Conservation (phyloP, 53 echinoderm and acorn worm genomes). For the Paracentrotus lividus region DNA sequence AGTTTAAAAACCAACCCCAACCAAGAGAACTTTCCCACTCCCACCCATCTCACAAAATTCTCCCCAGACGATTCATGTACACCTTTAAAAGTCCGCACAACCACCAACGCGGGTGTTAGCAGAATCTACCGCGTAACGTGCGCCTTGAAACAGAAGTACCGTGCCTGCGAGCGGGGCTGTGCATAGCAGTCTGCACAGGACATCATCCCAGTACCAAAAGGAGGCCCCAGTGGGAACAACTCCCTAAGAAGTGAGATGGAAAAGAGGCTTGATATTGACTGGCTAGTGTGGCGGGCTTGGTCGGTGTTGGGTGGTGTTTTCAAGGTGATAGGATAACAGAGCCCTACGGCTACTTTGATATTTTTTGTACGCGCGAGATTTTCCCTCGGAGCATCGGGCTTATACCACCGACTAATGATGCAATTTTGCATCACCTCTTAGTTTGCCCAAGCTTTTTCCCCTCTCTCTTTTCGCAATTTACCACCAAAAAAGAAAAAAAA, state of each 20-base stretch:
- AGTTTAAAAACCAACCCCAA: conserved; percentile 41
- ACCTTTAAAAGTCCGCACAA: not conserved
- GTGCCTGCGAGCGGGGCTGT: not conserved
- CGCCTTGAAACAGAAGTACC: not conserved
- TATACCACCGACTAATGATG: conserved; percentile 47
- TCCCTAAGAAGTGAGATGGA: not conserved
- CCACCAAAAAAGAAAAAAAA: not conserved
- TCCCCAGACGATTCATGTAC: not conserved
- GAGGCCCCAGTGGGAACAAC: conserved; percentile 4
- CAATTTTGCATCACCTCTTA: conserved; percentile 43
- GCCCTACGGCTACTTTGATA: conserved; percentile 67
- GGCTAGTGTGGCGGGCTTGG: conserved; percentile 51
- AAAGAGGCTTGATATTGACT: conserved; percentile 56
- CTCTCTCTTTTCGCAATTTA: not conserved
- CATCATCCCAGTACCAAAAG: not conserved
- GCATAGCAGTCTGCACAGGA: not conserved
- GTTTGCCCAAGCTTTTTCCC: conserved; percentile 2
- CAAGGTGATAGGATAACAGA: conserved; percentile 64
- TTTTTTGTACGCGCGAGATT: conserved; percentile 56
- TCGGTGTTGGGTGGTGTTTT: conserved; percentile 44
- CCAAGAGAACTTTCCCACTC: conserved; percentile 18
- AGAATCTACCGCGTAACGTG: not conserved
- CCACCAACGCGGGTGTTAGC: not conserved
- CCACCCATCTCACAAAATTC: not conserved
- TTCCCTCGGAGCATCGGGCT: conserved; percentile 43